Conservation (phyloP, 1,140 invertebrate species). For the Manduca sexta region DNA sequence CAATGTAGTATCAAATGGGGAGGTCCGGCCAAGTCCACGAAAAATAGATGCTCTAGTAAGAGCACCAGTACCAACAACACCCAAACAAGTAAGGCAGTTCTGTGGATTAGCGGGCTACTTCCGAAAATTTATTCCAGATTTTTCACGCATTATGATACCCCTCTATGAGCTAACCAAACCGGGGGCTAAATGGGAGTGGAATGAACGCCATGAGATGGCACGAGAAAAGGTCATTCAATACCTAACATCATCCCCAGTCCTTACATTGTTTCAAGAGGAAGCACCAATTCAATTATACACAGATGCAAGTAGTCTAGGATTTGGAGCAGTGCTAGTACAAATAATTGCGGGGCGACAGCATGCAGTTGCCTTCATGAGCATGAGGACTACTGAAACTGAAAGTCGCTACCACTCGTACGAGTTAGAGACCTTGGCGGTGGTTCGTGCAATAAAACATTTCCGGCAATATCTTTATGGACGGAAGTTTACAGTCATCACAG, state of each 20-base stretch:
- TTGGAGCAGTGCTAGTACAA: constrained; percentile 25
- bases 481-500: background rate
- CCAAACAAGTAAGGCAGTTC: constrained; percentile 48
- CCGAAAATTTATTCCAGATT: constrained; percentile 58
- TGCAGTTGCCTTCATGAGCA: background rate
- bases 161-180: constrained; percentile 15
- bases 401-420: constrained; percentile 2
- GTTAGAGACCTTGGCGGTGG: background rate
- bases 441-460: background rate
- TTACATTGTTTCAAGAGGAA: constrained; percentile 26
- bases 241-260: constrained; percentile 9
- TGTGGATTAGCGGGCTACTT: constrained; percentile 63
- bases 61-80: constrained; percentile 24
- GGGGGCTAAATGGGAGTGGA: constrained; percentile 15
- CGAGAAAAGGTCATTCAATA: constrained; percentile 3
- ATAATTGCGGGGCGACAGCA: background rate
- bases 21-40: constrained; percentile 22
- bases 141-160: constrained; percentile 19
- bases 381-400: constrained; percentile 8
- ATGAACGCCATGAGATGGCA: constrained; percentile 11
- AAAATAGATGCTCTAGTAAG: constrained; percentile 30
- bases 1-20: constrained; percentile 22
- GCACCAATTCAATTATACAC: constrained; percentile 31
- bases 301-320: constrained; percentile 25
- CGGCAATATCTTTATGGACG: background rate